Evolutionary conservation across 2,888 invertebrate genomes (phyloP).

Genomic region (Lydus trimaculatus): DNA sequence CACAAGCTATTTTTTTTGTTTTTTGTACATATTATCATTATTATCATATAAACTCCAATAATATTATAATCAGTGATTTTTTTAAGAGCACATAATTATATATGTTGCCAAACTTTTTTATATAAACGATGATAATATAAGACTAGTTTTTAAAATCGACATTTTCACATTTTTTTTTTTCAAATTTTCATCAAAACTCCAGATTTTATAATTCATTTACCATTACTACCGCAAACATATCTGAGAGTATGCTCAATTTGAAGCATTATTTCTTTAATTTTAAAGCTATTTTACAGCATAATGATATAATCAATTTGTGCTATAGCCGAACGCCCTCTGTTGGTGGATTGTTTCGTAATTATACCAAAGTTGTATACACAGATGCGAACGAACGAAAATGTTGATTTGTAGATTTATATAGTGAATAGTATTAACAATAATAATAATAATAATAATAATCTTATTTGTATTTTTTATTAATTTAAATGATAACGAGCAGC

Average conservation of each 20-base stretch:
- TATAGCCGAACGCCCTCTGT: neutral
- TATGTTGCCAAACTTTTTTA: constrained; percentile 27
- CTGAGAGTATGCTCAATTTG: neutral
- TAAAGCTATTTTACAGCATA: no score
- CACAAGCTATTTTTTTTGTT: constrained; percentile 31
- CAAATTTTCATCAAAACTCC: neutral
- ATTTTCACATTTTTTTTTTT: neutral
- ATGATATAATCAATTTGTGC: neutral
- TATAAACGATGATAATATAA: neutral
- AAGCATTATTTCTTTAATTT: neutral
- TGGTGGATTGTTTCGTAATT: neutral
- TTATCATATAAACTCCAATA: constrained; percentile 2
- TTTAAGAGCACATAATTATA: constrained; percentile 26
- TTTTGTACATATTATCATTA: constrained; percentile 25
- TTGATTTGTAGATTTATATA: constrained; percentile 26
- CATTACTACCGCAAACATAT: neutral
- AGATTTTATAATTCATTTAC: neutral
- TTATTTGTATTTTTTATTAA: constrained; percentile 8
- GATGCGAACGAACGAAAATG: constrained; percentile 19
- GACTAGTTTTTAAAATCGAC: neutral
- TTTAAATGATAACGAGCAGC: neutral
- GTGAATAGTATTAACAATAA: constrained; percentile 20
- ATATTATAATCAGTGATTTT: constrained; percentile 6
- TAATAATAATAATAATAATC: constrained; percentile 14
- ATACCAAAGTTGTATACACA: neutral